phyloP scores from a whole-genome alignment of 1,140 invertebrate species.

The Polypedilum pembai region DNA sequence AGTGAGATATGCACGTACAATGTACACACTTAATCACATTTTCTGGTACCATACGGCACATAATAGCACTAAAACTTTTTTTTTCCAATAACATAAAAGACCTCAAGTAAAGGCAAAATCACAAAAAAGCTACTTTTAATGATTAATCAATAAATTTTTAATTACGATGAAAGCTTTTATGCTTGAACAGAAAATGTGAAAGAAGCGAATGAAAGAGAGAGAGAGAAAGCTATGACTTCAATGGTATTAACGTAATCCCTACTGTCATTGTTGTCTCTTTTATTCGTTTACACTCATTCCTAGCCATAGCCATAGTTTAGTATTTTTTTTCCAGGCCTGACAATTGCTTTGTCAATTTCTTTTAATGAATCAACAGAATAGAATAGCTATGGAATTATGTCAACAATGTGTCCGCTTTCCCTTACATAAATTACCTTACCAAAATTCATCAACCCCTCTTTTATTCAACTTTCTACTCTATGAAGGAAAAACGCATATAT shows the following conservation, averaged over 20 bases:
- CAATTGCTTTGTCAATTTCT: background rate
- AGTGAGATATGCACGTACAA: too few species aligned
- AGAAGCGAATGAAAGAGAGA: background rate
- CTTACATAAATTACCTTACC: background rate
- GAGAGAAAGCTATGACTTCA: background rate
- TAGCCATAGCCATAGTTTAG: background rate
- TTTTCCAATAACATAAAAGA: background rate
- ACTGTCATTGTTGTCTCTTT: background rate
- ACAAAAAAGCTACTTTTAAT: background rate
- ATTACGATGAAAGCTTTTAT: slow-evolving; percentile 12
- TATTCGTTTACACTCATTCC: background rate
- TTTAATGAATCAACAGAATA: slow-evolving; percentile 19
- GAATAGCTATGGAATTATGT: background rate
- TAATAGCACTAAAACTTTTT: slow-evolving; percentile 15
- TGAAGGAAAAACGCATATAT: background rate
- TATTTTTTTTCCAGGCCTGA: too few species aligned
- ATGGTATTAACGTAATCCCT: background rate
- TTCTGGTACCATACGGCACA: background rate
- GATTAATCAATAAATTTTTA: slow-evolving; percentile 20
- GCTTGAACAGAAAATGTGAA: background rate
- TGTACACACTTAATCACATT: background rate
- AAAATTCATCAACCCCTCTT: too few species aligned
- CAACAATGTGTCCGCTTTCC: slow-evolving; percentile 3
- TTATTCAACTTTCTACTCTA: too few species aligned
- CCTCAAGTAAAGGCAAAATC: background rate